Evolutionary conservation across 2,888 invertebrate species (phyloP).

Genomic region (Isoperla grammatica): DNA sequence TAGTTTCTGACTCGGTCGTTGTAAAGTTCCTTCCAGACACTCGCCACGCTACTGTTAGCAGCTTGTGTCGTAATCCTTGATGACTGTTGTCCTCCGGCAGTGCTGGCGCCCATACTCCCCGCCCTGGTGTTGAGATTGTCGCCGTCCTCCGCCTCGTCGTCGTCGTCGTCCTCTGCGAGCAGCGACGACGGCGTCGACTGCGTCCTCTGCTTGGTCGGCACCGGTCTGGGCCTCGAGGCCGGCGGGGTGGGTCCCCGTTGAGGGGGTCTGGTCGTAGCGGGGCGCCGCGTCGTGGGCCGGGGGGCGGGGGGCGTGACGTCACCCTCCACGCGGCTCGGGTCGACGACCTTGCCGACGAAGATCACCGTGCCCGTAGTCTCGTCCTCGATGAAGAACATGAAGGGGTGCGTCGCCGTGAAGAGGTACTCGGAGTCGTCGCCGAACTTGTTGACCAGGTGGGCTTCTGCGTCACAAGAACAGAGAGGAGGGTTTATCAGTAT

Average conservation of each 20-base stretch:
- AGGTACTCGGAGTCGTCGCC: slow-evolving; percentile 50
- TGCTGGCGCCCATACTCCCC: too few species aligned
- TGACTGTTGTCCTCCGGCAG: too few species aligned
- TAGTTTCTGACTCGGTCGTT: not conserved
- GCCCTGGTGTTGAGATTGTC: too few species aligned
- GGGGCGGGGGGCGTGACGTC: not conserved
- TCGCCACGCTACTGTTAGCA: not conserved
- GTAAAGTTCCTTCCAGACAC: not conserved
- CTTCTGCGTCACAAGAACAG: slow-evolving; percentile 53
- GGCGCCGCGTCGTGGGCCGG: not conserved
- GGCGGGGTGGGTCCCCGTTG: not conserved
- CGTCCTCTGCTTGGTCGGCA: too few species aligned
- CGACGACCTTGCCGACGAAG: slow-evolving; percentile 66
- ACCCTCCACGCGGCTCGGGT: slow-evolving; percentile 48
- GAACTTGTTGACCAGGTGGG: slow-evolving; percentile 67
- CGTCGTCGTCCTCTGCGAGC: too few species aligned
- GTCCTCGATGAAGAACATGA: slow-evolving; percentile 75
- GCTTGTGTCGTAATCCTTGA: not conserved
- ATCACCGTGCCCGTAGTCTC: slow-evolving; percentile 65
- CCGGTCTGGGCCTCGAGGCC: too few species aligned
- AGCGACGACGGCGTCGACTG: too few species aligned
- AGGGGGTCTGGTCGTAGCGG: not conserved
- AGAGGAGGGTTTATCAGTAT: too few species aligned
- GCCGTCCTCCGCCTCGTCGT: too few species aligned
- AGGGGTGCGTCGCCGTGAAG: slow-evolving; percentile 68